These are phyloP conservation scores for Drosophila pseudoananassae DNA, from an alignment of 1,140 invertebrate species.

Conservation along the genomic window DNA sequence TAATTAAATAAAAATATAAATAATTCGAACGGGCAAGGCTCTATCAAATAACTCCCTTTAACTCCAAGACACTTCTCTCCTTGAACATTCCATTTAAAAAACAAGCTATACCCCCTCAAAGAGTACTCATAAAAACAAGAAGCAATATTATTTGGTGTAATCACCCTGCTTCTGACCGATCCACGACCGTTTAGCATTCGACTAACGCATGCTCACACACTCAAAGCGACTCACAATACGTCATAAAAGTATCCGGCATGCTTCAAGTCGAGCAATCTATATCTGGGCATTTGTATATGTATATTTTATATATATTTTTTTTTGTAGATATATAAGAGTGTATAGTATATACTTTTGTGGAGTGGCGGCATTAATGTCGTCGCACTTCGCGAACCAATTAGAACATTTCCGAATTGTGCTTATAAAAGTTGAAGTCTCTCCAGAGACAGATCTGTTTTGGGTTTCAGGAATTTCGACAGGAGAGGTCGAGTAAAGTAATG, in stretches of 20 bases:
- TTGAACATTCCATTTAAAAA: too few relatives aligned
- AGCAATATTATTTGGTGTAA: slow-evolving; percentile 8
- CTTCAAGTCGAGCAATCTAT: slow-evolving; percentile 38
- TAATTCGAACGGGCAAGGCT: too few relatives aligned
- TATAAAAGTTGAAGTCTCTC: slow-evolving; percentile 35
- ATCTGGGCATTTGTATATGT: slow-evolving; percentile 18
- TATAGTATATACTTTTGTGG: slow-evolving; percentile 1
- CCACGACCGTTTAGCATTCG: slow-evolving; percentile 34
- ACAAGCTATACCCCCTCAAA: background rate
- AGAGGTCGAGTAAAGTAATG: background rate
- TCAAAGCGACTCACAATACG: slow-evolving; percentile 11
- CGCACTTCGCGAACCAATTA: slow-evolving; percentile 47
- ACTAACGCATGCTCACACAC: slow-evolving; percentile 35
- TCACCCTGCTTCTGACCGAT: slow-evolving; percentile 18
- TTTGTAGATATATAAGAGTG: background rate
- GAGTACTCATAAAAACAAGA: background rate
- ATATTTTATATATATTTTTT: background rate
- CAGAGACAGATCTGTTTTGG: slow-evolving; percentile 9
- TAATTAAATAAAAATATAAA: too few relatives aligned
- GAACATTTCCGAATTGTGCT: slow-evolving; percentile 49
- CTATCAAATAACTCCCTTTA: too few relatives aligned
- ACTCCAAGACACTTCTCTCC: too few relatives aligned
- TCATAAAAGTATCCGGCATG: slow-evolving; percentile 43
- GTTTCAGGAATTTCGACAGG: slow-evolving; percentile 2
- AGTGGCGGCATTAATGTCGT: slow-evolving; percentile 48